Base-by-base conservation (phyloP, 1,140 invertebrate genomes). In the Phymorhynchus buccinoides region DNA sequence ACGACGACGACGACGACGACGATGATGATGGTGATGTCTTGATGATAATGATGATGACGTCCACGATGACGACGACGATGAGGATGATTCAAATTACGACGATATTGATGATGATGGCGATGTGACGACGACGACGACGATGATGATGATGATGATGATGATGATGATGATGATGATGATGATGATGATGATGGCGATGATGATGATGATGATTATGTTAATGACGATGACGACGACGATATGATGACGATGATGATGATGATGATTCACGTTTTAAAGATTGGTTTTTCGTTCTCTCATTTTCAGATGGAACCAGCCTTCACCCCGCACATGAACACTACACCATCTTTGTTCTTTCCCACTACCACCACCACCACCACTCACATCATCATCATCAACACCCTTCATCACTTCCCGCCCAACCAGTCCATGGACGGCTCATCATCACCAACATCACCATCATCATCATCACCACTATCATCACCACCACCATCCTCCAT, bases 231-330 rank as follows among this genome's bases (percentile, higher is more conserved):
- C 22, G 48, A 7, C 7, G 48, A 7, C 9, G 7, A 7, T 52
- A 12, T 12, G 7, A 52, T 22, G 48, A 12, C 48, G 22, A 22
- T 52, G 22, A 22, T n/a, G n/a, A n/a, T n/a, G n/a, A n/a, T n/a
- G n/a, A n/a, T n/a, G n/a, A 37, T 27, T 35, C 42, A 9, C 35
- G 22, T 12, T 7, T 52, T 7, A 52, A 7, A 22, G 9, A 52
- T 35, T 4, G 32, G 16, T 30, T 32, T 35, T n/a, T 48, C 44
- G 32, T 66, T 4, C 18, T 27, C 16, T 56, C 32, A n/a, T 41
- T 56, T 44, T 32, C 71, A 84, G 83, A 84, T 77, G 83, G 75
- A 78, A 18, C 18, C 18, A 18, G 42, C 30, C n/a, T 14, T 18
- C 4, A 22, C 48, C 9, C 52, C 39, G 1, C 18, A 42, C 37